phyloP scores from a whole-genome alignment of 2,888 invertebrate genomes.

The Neoaliturus tenellus region DNA sequence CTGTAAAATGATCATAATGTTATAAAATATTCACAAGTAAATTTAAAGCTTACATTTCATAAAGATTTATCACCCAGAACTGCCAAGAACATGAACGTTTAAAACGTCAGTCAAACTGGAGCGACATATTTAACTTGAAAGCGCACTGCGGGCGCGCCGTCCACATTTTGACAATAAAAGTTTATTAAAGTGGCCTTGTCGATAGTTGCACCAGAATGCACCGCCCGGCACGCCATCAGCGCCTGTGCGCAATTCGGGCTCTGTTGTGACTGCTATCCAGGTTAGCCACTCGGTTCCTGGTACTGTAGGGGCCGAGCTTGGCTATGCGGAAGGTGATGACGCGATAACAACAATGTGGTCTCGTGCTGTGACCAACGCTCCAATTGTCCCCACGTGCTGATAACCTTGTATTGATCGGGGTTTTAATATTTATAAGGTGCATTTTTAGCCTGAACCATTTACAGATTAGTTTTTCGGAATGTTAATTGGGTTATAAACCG shows the following conservation, averaged over 20 bases:
- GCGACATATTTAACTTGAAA: neutral
- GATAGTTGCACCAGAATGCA: neutral
- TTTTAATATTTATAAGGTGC: neutral
- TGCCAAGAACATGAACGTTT: too few relatives aligned
- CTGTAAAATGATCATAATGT: too few relatives aligned
- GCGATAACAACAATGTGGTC: neutral
- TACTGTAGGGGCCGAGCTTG: neutral
- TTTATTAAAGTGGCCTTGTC: constrained; percentile 11
- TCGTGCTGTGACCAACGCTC: neutral
- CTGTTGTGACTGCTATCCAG: constrained; percentile 23
- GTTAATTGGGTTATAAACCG: too few relatives aligned
- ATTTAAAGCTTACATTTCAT: too few relatives aligned
- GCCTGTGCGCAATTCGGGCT: constrained; percentile 11
- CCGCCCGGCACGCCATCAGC: neutral
- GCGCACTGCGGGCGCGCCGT: neutral
- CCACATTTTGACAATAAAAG: constrained; percentile 19
- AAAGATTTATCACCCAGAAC: too few relatives aligned
- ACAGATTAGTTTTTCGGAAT: too few relatives aligned
- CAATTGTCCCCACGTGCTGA: neutral
- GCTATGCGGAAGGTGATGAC: constrained; percentile 18
- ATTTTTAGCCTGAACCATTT: neutral
- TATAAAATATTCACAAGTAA: too few relatives aligned
- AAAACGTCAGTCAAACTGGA: neutral
- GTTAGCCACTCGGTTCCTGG: constrained; percentile 18
- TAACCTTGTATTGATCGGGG: neutral